These are phyloP conservation scores for Nowickia ferox DNA, from an alignment of 2,888 invertebrate species.

Conservation along the genomic window DNA sequence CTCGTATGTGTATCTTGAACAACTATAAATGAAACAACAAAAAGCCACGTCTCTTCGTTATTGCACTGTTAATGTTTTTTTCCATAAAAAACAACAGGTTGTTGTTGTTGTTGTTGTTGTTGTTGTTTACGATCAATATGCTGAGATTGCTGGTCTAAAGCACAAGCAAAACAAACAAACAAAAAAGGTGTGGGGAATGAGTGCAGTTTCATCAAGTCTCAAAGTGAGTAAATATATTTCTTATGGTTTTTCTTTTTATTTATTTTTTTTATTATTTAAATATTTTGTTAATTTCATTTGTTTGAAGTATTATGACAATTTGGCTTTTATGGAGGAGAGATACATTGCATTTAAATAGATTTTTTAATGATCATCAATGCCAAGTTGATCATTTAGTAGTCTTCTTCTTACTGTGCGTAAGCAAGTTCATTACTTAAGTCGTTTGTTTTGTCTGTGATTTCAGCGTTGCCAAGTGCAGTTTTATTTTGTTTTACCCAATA, in stretches of 20 bases:
- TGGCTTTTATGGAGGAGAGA: not conserved
- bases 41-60: constrained; percentile 61
- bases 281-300: not conserved
- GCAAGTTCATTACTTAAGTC: constrained; percentile 53
- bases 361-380: constrained; percentile 15
- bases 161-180: constrained; percentile 1
- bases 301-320: constrained; percentile 3
- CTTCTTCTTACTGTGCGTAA: constrained; percentile 13
- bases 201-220: not conserved
- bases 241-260: constrained; percentile 31
- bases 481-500: no score
- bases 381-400: constrained; percentile 3
- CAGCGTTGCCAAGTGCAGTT: not conserved
- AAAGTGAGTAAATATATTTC: constrained; percentile 32
- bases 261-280: constrained; percentile 1
- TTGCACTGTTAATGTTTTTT: constrained; percentile 35
- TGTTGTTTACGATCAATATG: constrained; percentile 49
- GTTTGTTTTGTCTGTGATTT: constrained; percentile 15
- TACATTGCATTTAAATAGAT: not conserved
- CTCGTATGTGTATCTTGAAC: constrained; percentile 1
- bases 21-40: constrained; percentile 40
- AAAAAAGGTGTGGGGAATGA: not conserved
- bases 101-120: constrained; percentile 27
- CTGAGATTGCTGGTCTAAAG: constrained; percentile 61
- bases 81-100: constrained; percentile 34